A percentile compares a stretch with the other conserved stretches of the same genome.
These are phyloP conservation scores for Rhynchophorus ferrugineus DNA, from an alignment of 1,140 invertebrate species.

Conservation along the genomic window DNA sequence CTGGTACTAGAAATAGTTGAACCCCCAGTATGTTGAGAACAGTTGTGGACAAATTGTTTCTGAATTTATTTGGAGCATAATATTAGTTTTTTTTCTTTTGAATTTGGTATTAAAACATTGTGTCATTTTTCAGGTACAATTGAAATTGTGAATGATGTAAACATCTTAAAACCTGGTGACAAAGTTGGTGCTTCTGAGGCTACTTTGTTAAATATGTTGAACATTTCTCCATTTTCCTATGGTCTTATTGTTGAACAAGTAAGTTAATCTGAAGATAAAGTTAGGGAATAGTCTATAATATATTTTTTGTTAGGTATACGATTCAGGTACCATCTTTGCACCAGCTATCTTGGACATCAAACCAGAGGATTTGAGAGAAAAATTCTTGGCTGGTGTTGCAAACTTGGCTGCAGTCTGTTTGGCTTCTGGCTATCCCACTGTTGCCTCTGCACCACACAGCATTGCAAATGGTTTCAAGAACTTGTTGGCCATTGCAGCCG, in stretches of 20 bases:
- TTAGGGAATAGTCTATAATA: too few species aligned
- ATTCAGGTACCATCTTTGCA: slow-evolving; percentile 95
- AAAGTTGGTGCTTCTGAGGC: slow-evolving; percentile 98
- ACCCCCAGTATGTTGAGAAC: slow-evolving; percentile 34
- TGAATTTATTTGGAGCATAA: slow-evolving; percentile 4
- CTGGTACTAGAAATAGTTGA: slow-evolving; percentile 47
- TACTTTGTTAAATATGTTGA: slow-evolving; percentile 98
- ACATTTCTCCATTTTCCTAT: slow-evolving; percentile 99
- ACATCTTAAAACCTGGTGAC: slow-evolving; percentile 91
- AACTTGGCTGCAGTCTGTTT: slow-evolving; percentile 94
- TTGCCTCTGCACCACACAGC: slow-evolving; percentile 94
- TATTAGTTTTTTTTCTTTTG: background rate
- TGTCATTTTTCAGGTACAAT: slow-evolving; percentile 59
- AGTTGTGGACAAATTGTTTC: slow-evolving; percentile 30
- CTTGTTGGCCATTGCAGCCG: slow-evolving; percentile 90
- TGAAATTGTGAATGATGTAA: slow-evolving; percentile 99
- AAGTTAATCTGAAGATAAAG: background rate
- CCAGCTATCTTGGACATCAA: slow-evolving; percentile 97
- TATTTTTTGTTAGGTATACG: slow-evolving; percentile 63
- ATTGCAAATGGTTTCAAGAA: slow-evolving; percentile 98
- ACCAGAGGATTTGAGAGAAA: slow-evolving; percentile 84
- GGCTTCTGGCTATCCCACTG: slow-evolving; percentile 89
- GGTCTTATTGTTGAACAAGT: slow-evolving; percentile 84
- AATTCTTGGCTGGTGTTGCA: slow-evolving; percentile 87
- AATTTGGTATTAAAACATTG: background rate